These are phyloP conservation scores for Tenthredo mesomela DNA, from an alignment of 2,888 invertebrate genomes.

Conservation along the genomic window DNA sequence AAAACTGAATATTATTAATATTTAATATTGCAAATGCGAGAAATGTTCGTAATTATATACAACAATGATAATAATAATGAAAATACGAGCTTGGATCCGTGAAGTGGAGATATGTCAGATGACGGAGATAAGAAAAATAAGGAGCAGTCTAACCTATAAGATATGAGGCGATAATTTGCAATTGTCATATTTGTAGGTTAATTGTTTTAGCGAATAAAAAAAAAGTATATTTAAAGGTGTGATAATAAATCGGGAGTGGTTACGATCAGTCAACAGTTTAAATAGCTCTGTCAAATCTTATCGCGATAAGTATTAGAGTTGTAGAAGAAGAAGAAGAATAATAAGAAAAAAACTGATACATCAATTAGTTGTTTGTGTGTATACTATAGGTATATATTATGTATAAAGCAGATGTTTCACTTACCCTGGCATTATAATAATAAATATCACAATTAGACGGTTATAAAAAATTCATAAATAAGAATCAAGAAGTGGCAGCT, in stretches of 20 bases:
- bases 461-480: slow-evolving; percentile 59
- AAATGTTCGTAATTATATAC: neutral
- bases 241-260: neutral
- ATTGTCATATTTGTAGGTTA: neutral
- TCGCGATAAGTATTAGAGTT: neutral
- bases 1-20: neutral
- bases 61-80: neutral
- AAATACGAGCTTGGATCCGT: neutral
- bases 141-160: slow-evolving; percentile 10
- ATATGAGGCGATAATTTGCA: neutral
- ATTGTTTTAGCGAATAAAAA: neutral
- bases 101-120: neutral
- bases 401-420: slow-evolving; percentile 45
- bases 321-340: neutral
- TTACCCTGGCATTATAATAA: slow-evolving; percentile 65
- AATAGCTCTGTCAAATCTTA: slow-evolving; percentile 7
- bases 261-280: neutral
- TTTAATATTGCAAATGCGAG: neutral
- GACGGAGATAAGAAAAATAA: neutral
- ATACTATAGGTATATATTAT: neutral
- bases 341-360: neutral
- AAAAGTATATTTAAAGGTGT: neutral
- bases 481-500: slow-evolving; percentile 56
- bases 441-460: slow-evolving; percentile 58
- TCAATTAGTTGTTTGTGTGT: neutral